Evolutionary conservation across 1,140 invertebrate genomes (phyloP).

Genomic region (Phymorhynchus buccinoides): DNA sequence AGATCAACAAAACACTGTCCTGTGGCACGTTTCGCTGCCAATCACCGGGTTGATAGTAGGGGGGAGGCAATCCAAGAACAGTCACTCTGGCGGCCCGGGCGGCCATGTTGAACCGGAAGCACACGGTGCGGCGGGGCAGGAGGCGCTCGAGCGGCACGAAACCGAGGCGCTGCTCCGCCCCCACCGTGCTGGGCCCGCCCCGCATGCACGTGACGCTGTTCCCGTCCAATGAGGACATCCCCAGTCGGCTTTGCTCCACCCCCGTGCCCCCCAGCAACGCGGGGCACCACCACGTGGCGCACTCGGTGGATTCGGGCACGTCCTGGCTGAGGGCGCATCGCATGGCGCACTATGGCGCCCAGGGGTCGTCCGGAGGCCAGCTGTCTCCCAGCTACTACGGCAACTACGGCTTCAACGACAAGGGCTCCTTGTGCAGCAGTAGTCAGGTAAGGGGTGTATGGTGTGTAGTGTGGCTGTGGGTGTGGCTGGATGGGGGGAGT

Average conservation of each 20-base stretch:
- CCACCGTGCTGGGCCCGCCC: conserved; percentile 42
- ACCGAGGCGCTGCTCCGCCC: conserved; percentile 47
- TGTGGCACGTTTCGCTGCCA: too few relatives aligned
- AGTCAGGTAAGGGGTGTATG: conserved; percentile 34
- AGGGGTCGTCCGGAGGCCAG: neutral
- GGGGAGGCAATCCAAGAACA: neutral
- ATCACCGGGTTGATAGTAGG: too few relatives aligned
- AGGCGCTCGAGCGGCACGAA: conserved; percentile 43
- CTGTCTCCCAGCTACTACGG: conserved; percentile 19
- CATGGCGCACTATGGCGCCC: neutral
- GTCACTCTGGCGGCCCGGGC: conserved; percentile 34
- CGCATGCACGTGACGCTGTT: conserved; percentile 9
- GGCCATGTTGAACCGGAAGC: conserved; percentile 45
- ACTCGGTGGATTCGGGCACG: conserved; percentile 30
- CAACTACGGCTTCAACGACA: conserved; percentile 21
- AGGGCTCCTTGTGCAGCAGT: conserved; percentile 18
- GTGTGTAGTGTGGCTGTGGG: too few relatives aligned
- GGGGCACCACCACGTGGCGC: neutral
- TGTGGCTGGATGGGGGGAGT: neutral
- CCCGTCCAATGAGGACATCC: conserved; percentile 32
- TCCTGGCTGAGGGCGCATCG: conserved; percentile 21
- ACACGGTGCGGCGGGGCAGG: conserved; percentile 41
- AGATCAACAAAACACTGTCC: too few relatives aligned
- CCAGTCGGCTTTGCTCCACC: conserved; percentile 41
- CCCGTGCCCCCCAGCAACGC: conserved; percentile 24